Conservation (phyloP, 2,888 invertebrate species). For the Platycheirus rosarum region DNA sequence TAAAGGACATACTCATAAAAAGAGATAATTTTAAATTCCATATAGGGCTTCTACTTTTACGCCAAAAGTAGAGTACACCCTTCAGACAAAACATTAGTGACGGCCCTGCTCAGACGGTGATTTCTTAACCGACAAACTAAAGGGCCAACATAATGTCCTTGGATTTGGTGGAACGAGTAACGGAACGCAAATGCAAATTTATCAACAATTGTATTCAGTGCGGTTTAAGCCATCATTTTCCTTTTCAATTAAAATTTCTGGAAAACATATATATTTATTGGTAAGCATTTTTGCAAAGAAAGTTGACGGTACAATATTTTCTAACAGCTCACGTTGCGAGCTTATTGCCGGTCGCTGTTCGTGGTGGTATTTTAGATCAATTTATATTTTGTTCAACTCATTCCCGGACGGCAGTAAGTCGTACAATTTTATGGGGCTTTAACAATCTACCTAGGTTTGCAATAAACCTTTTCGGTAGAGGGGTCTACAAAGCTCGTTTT, state of each 20-base stretch:
- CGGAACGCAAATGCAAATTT: constrained; percentile 55
- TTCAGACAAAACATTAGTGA: no score
- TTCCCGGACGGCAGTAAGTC: constrained; percentile 46
- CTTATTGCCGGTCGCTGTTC: constrained; percentile 25
- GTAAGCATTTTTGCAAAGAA: neutral
- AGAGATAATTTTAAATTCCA: no score
- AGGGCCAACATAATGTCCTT: constrained; percentile 18
- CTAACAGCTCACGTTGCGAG: constrained; percentile 18
- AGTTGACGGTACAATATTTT: constrained; percentile 11
- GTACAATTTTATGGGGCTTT: constrained; percentile 60
- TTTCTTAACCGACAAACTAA: constrained; percentile 3
- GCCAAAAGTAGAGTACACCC: no score
- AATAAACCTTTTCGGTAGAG: constrained; percentile 47
- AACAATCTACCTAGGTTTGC: constrained; percentile 26
- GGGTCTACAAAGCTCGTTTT: constrained; percentile 52
- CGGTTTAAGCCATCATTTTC: constrained; percentile 47
- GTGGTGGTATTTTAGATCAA: constrained; percentile 48
- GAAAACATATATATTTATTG: constrained; percentile 7
- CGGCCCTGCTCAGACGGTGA: no score
- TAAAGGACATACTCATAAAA: no score
- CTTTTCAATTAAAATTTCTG: constrained; percentile 58
- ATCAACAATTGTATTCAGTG: constrained; percentile 47
- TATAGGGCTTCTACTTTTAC: no score
- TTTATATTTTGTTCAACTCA: constrained; percentile 55
- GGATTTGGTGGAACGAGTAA: neutral